Evolutionary conservation across 2,113 vertebrate species (phyloP), one percentile per base, ranked within the genome.

Genomic region (Neotoma lepida): DNA sequence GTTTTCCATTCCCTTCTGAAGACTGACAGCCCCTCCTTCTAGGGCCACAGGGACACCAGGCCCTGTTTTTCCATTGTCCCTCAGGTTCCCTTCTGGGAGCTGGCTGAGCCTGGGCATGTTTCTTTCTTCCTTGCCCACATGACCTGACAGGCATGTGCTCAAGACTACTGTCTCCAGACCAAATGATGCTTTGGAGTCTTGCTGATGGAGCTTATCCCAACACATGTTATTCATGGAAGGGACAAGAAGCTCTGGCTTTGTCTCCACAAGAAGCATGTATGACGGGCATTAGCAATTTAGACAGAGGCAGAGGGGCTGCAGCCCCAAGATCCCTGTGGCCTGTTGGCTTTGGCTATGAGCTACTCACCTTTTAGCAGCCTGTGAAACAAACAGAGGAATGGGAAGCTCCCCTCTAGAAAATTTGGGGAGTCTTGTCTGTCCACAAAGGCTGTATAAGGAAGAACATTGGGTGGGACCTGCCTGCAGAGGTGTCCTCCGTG

Each of bases 211-310:
- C 84, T 56, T 3, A 24, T 63, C 1, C 0, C 4, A 73, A 44
- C 54, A 9, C 0, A 0, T 5, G 0, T 44, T 35, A 70, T n/a
- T 78, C 64, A 24, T n/a, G 39, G 87, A 8, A 33, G 35, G n/a
- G 14, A 41, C 13, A 20, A 73, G 84, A 49, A 4, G 1, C 49
- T 88, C 14, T 0, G 1, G 51, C 91, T 44, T 24, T 39, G 81
- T 51, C 58, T 56, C 78, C 73, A 15, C 15, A 39, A 54, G 76
- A 33, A 24, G 8, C 4, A 1, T 66, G 58, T 95, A 51, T 77
- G 80, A 66, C 15, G 22, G 68, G 54, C 54, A n/a, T 26, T 58
- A 49, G 58, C 39, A 22, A 9, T n/a, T 35, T 24, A 49, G 51
- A 58, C 58, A n/a, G 28, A 14, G 39, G 39, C 0, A 0, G 30